Conservation (phyloP, 2,797 vertebrate genomes). For the Halcyon chelicuti region DNA sequence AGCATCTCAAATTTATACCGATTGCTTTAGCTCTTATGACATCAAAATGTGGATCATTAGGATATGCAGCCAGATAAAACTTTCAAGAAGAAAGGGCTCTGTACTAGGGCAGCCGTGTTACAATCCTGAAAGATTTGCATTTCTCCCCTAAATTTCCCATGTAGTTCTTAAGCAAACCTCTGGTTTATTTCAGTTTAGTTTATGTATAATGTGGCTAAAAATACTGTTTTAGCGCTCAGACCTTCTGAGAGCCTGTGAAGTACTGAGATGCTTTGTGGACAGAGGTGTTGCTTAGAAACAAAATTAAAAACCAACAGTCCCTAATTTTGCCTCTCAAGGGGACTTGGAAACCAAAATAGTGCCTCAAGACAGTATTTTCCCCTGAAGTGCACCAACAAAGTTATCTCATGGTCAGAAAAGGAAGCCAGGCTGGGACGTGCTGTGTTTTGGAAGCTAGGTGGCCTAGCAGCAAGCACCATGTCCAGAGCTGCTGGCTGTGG, state of each 20-base stretch:
- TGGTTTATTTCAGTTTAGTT: neutral
- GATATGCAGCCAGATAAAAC: neutral
- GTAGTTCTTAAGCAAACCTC: neutral
- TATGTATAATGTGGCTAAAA: neutral
- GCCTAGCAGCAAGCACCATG: accelerated
- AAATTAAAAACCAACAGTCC: neutral
- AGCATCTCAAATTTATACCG: neutral
- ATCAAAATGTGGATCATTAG: neutral
- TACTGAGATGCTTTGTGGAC: neutral
- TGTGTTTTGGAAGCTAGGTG: neutral
- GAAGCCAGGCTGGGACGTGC: accelerated
- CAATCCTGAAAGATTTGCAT: neutral
- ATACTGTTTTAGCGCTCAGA: neutral
- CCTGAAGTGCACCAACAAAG: neutral
- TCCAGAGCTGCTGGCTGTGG: neutral
- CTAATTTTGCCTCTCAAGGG: neutral
- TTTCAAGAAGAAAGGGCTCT: neutral
- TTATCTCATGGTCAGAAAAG: neutral
- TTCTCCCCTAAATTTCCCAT: neutral
- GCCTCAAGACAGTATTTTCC: neutral
- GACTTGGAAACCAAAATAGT: neutral
- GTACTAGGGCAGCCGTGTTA: neutral
- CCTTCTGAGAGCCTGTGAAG: neutral
- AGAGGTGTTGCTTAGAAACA: neutral
- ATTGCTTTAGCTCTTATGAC: neutral